A percentile compares a stretch with the other conserved stretches of the same genome.
These are phyloP conservation scores for Halcyon malimbica DNA, from an alignment of 2,113 vertebrate species.

Conservation along the genomic window DNA sequence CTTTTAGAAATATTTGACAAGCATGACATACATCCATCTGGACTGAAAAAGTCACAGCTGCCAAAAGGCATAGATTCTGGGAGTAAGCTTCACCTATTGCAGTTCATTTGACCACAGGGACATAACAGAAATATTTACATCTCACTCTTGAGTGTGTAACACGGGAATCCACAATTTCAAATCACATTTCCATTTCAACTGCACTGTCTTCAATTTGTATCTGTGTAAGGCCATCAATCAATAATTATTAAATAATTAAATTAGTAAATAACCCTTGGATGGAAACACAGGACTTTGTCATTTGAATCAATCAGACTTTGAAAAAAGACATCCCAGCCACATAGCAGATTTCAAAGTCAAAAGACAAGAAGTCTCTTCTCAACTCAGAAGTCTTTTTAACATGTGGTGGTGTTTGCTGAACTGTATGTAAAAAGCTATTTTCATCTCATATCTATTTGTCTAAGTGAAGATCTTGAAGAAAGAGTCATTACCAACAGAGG, in stretches of 20 bases:
- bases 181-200: not conserved
- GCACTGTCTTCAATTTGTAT: not conserved
- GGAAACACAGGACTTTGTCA: not conserved
- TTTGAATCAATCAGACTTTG: not conserved
- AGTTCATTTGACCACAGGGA: not conserved
- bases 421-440: not conserved
- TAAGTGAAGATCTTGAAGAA: conserved; percentile 4
- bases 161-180: not conserved
- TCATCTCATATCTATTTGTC: not conserved
- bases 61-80: not conserved
- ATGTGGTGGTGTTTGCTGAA: not conserved
- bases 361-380: not conserved
- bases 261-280: not conserved
- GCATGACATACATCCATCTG: no score
- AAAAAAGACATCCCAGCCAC: not conserved
- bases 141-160: not conserved
- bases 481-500: not conserved
- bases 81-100: not conserved
- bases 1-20: no score
- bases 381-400: not conserved
- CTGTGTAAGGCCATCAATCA: not conserved
- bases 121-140: not conserved
- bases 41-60: not conserved
- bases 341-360: not conserved
- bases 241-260: not conserved